Evolutionary conservation across 2,888 invertebrate species (phyloP), one percentile per base, ranked within the genome.

Genomic region (Trichacis sp.): DNA sequence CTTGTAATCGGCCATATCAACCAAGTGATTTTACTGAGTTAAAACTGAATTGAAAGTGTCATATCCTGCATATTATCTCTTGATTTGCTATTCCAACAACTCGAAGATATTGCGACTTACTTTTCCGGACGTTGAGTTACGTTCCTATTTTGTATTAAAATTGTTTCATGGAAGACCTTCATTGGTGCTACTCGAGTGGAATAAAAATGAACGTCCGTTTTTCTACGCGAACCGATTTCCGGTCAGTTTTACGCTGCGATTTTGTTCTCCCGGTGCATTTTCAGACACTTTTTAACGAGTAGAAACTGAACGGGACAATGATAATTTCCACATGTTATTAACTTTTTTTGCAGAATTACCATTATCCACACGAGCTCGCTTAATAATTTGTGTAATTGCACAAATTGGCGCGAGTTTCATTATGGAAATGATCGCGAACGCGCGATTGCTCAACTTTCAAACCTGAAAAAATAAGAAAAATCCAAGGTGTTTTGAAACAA

Each of bases 121-220:
- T 24, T 24, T 24, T 8, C 24, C 24, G 24, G 24, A 24, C 24
- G 3, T 17, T 19, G 51, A 33, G 49, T 19, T 47, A 48, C 64
- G 18, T 55, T 64, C 47, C 51, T 51, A n/a, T 43, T 50, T 49
- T 18, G 58, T 8, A 24, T 24, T 24, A 24, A 24, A 61, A 66
- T 61, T 56, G 58, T 42, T 58, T 61, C 51, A 46, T 43, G 29
- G 61, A 65, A 65, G 56, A 24, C 57, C 55, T 58, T 59, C 55
- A 38, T 18, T 17, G 24, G 24, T 36, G 57, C 61, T 55, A 42
- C 55, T 66, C 24, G 54, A 45, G 47, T 47, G n/a, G 62, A 55
- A 63, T 56, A 67, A 59, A 51, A 67, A 66, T 66, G 61, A 65
- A 58, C 46, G 53, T 54, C 50, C 55, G 50, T 53, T 50, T 65